Base-by-base conservation (phyloP, 2,888 invertebrate species). In the Phania funesta region DNA sequence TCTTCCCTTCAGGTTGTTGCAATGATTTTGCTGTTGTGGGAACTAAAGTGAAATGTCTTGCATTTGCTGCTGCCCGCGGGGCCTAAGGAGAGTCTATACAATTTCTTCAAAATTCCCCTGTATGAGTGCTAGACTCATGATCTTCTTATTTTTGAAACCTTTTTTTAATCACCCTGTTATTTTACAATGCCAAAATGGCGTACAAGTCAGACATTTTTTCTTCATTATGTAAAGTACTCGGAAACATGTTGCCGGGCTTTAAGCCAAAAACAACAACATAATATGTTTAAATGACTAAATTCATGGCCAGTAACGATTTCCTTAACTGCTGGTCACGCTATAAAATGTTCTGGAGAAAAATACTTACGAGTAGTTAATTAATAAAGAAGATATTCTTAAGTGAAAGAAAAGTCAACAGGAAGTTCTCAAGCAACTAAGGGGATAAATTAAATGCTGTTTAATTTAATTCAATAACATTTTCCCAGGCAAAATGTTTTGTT, bases 261-360 rank as follows among this genome's bases (percentile, higher is more conserved):
- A 44, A 35, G 68, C 38, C n/a, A 32, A 52, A 20, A 58, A 22
- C 3, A 16, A 26, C 13, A 20, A 5, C 3, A 18, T 18, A 8
- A 38, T 62, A 22, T 11, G 26, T 18, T 13, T 65, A 22, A 54
- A 62, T 65, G 29, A 60, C 56, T 48, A 56, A n/a, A n/a, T 56
- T 73, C 46, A 65, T 78, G 74, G 65, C 65, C 58, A 75, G 32
- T 38, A 70, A 78, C 65, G 24, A 82, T 82, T 82, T 82, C 82
- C 74, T 78, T 75, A 75, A 82, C 46, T 75, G 52, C 56, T 75
- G 82, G 82, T 82, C 82, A 82, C 82, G 82, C 82, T 70, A 82
- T 78, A 18, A 32, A 52, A 54, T 78, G 44, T 70, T 74, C 74
- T 46, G 32, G 22, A 82, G 46, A 13, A 76, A 35, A 80, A 65